Evolutionary conservation across 1,140 invertebrate species (phyloP), one percentile per base, ranked within the genome.

Genomic region (Piezodorus guildinii): DNA sequence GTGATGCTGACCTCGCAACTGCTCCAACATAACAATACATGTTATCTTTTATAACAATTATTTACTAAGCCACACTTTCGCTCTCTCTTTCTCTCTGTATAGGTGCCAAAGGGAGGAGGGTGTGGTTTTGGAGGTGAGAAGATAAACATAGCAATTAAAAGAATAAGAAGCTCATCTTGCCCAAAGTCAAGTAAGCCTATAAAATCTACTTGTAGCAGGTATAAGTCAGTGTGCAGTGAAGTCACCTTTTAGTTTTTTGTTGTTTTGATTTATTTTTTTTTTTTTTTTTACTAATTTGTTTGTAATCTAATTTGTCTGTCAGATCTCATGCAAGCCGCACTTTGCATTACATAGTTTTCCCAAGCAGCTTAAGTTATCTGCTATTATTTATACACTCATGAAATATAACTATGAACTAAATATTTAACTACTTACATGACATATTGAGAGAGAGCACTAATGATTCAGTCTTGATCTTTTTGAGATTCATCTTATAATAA

Each of bases 1-100:
- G 74, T 54, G 77, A 77, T 60, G 75, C 75, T 67, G 72, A 74
- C 27, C 27, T 62, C 60, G 74, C 60, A 67, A 69, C 69, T 70
- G 67, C 62, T 66, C 66, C 60, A 69, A 68, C 68, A 68, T 51
- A 68, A 66, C 16, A 62, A 62, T 56, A 56, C 39, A 67, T 67
- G 46, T 66, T 64, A 64, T 59, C 39, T 65, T 30, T 62, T 44
- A 65, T 58, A 67, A 49, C 46, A 65, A 51, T 65, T 60, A 65
- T 23, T 43, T 60, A 34, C 34, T 60, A 43, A 61, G 19, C 44
- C 39, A 52, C 64, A 61, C 67, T 60, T 65, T 65, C 66, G 66
- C 63, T 23, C 52, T 56, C 52, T 56, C 52, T 56, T 56, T 56
- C 49, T 63, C 52, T 60, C 63, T 60, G 27, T 65, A 14, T 54